These are phyloP conservation scores for Trypoxylus dichotomus DNA, from an alignment of 1,140 invertebrate genomes.

Conservation along the genomic window DNA sequence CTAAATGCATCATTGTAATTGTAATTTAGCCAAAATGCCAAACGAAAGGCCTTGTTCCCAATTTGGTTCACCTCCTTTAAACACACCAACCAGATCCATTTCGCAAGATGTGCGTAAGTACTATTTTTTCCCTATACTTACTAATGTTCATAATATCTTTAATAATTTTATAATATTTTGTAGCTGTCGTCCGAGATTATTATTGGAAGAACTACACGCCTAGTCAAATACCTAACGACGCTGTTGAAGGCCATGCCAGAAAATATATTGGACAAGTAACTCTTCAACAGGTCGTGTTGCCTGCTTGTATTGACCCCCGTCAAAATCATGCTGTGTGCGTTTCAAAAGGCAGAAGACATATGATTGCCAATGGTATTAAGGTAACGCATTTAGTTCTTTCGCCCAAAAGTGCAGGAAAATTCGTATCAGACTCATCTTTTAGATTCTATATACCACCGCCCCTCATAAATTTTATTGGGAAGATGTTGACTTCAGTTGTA, in stretches of 20 bases:
- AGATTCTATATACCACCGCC: background rate
- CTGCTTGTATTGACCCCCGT: background rate
- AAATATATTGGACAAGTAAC: background rate
- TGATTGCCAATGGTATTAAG: background rate
- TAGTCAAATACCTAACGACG: background rate
- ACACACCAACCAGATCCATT: too few species aligned
- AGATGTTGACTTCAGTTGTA: background rate
- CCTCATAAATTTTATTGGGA: slow-evolving; percentile 1
- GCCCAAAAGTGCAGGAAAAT: background rate
- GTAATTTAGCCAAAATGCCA: too few species aligned
- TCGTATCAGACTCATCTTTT: background rate
- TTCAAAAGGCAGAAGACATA: background rate
- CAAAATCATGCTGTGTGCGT: background rate
- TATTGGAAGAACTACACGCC: background rate
- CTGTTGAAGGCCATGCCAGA: background rate
- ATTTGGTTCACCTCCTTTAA: too few species aligned
- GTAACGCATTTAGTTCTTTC: background rate
- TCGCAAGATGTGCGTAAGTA: too few species aligned
- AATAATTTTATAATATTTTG: too few species aligned
- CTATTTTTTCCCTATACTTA: too few species aligned
- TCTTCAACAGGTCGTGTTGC: background rate
- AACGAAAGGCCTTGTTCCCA: too few species aligned
- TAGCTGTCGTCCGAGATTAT: background rate
- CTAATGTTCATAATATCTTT: too few species aligned
- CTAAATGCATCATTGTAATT: too few species aligned